Evolutionary conservation across 2,113 vertebrate genomes (phyloP).

Genomic region (Egretta garzetta): DNA sequence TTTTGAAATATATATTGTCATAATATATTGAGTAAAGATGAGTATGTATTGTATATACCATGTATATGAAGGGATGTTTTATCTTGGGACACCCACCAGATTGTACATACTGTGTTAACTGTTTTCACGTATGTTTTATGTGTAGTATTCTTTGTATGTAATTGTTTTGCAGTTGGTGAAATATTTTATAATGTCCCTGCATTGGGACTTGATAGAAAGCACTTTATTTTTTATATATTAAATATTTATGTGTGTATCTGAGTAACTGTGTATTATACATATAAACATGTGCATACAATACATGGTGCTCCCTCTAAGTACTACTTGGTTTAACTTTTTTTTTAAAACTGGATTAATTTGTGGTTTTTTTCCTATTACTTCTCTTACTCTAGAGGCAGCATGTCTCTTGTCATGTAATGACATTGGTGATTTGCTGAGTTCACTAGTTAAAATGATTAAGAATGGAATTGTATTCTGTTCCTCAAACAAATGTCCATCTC

Average conservation of each 20-base stretch:
- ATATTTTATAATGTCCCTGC: conserved; percentile 85
- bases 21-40: conserved; percentile 85
- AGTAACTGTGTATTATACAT: conserved; percentile 59
- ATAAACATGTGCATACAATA: conserved; percentile 11
- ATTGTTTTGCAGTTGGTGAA: conserved; percentile 76
- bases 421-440: background rate
- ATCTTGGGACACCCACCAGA: conserved; percentile 65
- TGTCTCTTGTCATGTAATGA: background rate
- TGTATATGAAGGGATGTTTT: conserved; percentile 80
- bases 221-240: conserved; percentile 94
- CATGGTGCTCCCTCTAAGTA: background rate
- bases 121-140: conserved; percentile 81
- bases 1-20: conserved; percentile 82
- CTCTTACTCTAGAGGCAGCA: background rate
- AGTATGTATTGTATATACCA: conserved; percentile 86
- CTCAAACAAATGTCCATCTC: background rate
- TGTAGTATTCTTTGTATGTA: conserved; percentile 73
- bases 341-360: background rate
- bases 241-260: conserved; percentile 78
- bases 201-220: conserved; percentile 87
- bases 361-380: background rate
- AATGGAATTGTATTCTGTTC: background rate
- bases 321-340: background rate
- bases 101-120: conserved; percentile 76
- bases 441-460: background rate